A percentile compares a stretch with the other conserved stretches of the same genome.
These are phyloP conservation scores for Acanthurus leucopareius DNA, from an alignment of 2,797 vertebrate genomes.

Conservation along the genomic window DNA sequence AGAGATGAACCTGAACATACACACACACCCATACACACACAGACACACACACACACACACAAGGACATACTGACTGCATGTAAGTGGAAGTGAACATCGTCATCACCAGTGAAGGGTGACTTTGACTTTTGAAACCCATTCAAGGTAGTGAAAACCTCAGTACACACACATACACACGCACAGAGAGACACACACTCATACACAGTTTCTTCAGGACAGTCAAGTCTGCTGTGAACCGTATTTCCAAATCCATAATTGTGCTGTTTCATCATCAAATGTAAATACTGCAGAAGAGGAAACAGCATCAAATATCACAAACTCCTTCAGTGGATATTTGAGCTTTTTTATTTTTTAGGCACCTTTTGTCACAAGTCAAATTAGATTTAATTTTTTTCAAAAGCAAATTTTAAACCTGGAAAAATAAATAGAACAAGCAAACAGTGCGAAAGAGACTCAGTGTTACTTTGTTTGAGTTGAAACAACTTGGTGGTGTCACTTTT, in stretches of 20 bases:
- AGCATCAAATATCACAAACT: constrained; percentile 34
- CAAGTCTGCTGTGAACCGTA: constrained; percentile 31
- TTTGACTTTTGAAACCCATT: too few species aligned
- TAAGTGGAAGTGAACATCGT: too few species aligned
- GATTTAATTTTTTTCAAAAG: background rate
- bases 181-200: constrained; percentile 8
- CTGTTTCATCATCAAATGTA: constrained; percentile 41
- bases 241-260: constrained; percentile 47
- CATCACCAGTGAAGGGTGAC: too few species aligned
- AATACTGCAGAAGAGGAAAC: constrained; percentile 21
- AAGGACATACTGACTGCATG: too few species aligned
- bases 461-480: background rate
- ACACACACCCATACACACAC: constrained; percentile 24
- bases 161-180: too few species aligned
- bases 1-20: background rate
- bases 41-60: constrained; percentile 4
- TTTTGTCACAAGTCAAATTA: background rate
- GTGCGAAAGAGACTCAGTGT: background rate
- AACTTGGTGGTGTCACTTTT: background rate
- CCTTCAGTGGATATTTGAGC: background rate
- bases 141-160: too few species aligned
- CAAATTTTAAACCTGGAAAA: background rate
- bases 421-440: background rate
- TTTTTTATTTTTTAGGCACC: background rate
- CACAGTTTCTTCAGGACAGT: constrained; percentile 17